Evolutionary conservation across 2,888 invertebrate genomes (phyloP).

Genomic region (Adineta ricciae): DNA sequence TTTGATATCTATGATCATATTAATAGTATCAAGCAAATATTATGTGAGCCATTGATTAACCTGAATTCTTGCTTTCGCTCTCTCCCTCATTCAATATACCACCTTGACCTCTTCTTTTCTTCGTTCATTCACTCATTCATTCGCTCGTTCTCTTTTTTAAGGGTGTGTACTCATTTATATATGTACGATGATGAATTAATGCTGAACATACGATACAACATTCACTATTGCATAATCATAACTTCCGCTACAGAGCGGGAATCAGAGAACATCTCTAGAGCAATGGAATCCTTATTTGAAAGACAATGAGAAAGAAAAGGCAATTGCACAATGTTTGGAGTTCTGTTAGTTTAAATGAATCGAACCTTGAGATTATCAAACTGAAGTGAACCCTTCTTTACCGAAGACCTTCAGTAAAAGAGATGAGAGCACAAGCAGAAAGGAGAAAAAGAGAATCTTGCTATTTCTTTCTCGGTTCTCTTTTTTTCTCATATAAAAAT

Average conservation of each 20-base stretch:
- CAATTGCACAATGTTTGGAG: no score
- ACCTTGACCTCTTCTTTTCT: constrained; percentile 5
- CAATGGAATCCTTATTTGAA: not conserved
- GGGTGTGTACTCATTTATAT: not conserved
- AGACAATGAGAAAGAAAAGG: not conserved
- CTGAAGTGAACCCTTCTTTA: not conserved
- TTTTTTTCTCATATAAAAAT: not conserved
- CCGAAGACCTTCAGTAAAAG: not conserved
- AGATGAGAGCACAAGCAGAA: not conserved
- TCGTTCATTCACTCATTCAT: not conserved
- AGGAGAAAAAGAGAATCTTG: not conserved
- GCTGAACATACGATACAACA: not conserved
- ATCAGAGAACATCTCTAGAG: not conserved
- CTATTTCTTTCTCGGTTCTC: not conserved
- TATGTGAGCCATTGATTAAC: constrained; percentile 12
- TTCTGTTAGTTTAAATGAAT: not conserved
- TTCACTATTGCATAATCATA: not conserved
- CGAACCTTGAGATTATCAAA: not conserved
- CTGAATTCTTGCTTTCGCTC: not conserved
- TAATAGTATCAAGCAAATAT: not conserved
- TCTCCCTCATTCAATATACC: not conserved
- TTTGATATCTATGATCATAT: not conserved
- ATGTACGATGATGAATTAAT: not conserved
- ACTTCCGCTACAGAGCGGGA: not conserved
- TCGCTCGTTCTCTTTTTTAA: not conserved